A percentile compares a stretch with the other conserved stretches of the same genome.
These are phyloP conservation scores for Pegoplata infirma DNA, from an alignment of 2,888 invertebrate species.

Conservation along the genomic window DNA sequence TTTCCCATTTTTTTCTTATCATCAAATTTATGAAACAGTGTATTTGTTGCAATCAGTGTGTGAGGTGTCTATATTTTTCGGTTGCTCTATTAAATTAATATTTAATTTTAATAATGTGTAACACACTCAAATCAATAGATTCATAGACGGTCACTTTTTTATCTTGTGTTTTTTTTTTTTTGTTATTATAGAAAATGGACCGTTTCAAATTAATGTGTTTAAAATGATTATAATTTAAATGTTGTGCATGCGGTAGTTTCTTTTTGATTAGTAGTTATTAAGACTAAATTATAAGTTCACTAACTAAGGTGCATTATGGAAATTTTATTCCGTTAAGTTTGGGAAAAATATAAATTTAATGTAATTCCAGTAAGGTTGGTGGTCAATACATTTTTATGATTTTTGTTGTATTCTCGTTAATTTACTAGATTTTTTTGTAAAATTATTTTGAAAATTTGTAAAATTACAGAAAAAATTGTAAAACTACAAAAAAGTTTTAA, in stretches of 20 bases:
- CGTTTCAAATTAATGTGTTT: conserved; percentile 40
- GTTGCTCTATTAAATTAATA: conserved; percentile 30
- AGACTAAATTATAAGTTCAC: conserved; percentile 61
- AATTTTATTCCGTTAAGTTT: conserved; percentile 19
- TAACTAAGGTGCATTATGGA: conserved; percentile 29
- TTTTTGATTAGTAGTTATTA: conserved; percentile 53
- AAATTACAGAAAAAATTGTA: no score
- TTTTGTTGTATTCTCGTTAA: no score
- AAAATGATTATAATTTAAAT: conserved; percentile 51
- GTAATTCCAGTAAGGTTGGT: background rate
- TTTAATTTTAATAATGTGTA: conserved; percentile 52
- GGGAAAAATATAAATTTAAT: background rate
- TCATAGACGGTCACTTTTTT: conserved; percentile 26
- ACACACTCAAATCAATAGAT: background rate
- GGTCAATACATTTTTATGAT: no score
- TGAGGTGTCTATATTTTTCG: conserved; percentile 54
- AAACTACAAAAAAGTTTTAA: no score
- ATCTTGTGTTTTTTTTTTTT: no score
- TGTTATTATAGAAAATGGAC: conserved; percentile 19
- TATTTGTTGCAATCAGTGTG: conserved; percentile 33
- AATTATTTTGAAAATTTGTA: no score
- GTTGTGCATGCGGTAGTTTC: conserved; percentile 45
- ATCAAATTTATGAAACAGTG: no score
- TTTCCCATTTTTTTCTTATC: no score
- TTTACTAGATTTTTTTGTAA: no score